Evolutionary conservation across 1,140 invertebrate genomes (phyloP), one percentile per base, ranked within the genome.

Genomic region (Lepidurus apus): DNA sequence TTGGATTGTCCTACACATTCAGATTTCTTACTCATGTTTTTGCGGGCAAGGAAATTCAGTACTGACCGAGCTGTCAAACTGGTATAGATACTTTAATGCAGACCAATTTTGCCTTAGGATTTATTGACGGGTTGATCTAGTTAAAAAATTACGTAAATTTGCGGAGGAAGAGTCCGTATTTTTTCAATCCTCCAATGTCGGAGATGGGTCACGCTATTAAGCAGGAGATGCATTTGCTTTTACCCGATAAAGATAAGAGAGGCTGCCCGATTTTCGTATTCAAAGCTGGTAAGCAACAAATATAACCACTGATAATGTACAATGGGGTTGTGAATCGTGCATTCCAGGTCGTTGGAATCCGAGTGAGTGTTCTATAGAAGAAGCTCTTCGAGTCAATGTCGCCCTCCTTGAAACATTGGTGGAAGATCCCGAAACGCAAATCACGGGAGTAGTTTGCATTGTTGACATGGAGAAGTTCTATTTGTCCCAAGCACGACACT

Each of bases 381-480:
- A 91, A 77, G 84, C 91, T 26, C 89, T 91, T 45, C 86, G 87
- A 81, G 86, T 87, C 21, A 83, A 90, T 43, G 86, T 90, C 81
- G 74, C 91, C 5, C 83, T 86, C 0, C 82, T 92, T 0, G 86
- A 90, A 82, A 87, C 89, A 6, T 89, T 89, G 0, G 88, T 90
- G 82, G 81, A 85, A 2, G 90, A 91, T 80, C 88, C 89, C 90
- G 86, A 89, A 89, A 80, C 90, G 1, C 86, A 86, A 77, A 85
- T 88, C 8, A 79, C 83, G 9, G 91, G 91, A 5, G 85, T 86
- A 6, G 87, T 88, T 13, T 88, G 91, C 0, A 89, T 93, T 10
- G 82, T 93, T 1, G 91, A 93, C 83, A 87, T 92, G 84, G 87
- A 90, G 44, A 91, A 90, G 8, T 82, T 93, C 0, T 85, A 88